phyloP scores from a whole-genome alignment of 2,888 invertebrate genomes.

The Pyrocoelia pectoralis region DNA sequence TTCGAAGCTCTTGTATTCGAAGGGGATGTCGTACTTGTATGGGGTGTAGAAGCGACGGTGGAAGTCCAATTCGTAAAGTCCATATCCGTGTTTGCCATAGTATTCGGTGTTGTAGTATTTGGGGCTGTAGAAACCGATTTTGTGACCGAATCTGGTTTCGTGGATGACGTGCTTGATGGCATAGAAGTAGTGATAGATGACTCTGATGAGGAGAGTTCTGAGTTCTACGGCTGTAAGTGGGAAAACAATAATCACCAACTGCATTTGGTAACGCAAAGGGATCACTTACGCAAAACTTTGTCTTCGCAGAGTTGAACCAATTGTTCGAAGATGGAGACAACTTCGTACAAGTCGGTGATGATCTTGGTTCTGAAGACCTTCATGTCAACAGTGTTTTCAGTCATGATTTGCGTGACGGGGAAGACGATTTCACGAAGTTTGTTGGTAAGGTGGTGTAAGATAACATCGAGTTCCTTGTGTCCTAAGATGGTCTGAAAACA shows the following conservation, averaged over 20 bases:
- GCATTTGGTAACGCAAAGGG: not conserved
- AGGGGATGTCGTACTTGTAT: not conserved
- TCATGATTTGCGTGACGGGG: conserved; percentile 6
- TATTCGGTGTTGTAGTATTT: conserved; percentile 9
- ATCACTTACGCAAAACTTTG: conserved; percentile 8
- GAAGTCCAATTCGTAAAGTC: conserved; percentile 1
- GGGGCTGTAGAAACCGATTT: conserved; percentile 8
- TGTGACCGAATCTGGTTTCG: conserved; percentile 6
- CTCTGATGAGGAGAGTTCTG: not conserved
- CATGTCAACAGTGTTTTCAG: conserved; percentile 1
- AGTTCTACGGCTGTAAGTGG: not conserved
- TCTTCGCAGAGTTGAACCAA: conserved; percentile 6
- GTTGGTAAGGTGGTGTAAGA: conserved; percentile 6
- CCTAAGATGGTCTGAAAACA: conserved; percentile 5
- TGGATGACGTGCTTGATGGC: conserved; percentile 4
- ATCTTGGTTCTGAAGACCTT: conserved; percentile 12
- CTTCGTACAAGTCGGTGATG: conserved; percentile 5
- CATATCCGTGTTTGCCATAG: conserved; percentile 6
- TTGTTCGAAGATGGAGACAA: conserved; percentile 15
- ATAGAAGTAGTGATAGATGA: conserved; percentile 5
- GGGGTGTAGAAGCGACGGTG: conserved; percentile 7
- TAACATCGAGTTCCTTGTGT: conserved; percentile 11
- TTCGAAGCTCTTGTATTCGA: not conserved
- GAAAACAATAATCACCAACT: not conserved
- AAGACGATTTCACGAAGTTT: conserved; percentile 13